Base-by-base conservation (phyloP, 2,888 invertebrate species). In the Ganaspis brasiliensis region DNA sequence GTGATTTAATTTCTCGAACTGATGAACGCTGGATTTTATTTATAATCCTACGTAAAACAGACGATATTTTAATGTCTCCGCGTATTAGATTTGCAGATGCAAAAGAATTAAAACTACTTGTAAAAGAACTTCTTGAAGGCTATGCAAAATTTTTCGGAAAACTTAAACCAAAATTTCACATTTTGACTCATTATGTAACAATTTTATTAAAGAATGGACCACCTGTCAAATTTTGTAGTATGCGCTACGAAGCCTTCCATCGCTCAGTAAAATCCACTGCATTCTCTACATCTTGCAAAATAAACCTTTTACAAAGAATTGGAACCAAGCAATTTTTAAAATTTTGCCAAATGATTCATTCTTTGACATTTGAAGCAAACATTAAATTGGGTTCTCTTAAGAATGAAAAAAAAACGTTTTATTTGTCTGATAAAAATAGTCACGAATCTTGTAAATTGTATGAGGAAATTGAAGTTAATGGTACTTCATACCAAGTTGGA, bases 161-260 rank as follows among this genome's bases (percentile, higher is more conserved):
- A 19, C 70, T 79, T 37, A 79, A 75, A 40, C 76, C 72, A 0
- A 79, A 76, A 67, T 74, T 74, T 10, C 79, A 76, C 71, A 24
- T 76, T 14, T n/a, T 72, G 16, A 19, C 63, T 12, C 67, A 76
- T 35, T 76, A 76, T 55, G 37, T 26, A 4, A 67, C 12, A 61
- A 73, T 73, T 12, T 52, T 76, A n/a, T 14, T 67, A 24, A 19
- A 63, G 19, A 49, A 35, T 52, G 73, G 56, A 63, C 81, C 79
- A n/a, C 57, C 55, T 37, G 55, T 77, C 14, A 72, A 75, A 45
- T 79, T 77, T 73, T 78, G 72, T 76, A 19, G 73, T 37, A 59
- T 73, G 70, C 2, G 31, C 2, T 31, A 31, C 31, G 31, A 31
- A 31, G 2, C 31, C 2, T 31, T 4, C 31, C 31, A 31, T 31